Conservation (phyloP, 2,797 vertebrate species). For the Gymnothorax reevesii region DNA sequence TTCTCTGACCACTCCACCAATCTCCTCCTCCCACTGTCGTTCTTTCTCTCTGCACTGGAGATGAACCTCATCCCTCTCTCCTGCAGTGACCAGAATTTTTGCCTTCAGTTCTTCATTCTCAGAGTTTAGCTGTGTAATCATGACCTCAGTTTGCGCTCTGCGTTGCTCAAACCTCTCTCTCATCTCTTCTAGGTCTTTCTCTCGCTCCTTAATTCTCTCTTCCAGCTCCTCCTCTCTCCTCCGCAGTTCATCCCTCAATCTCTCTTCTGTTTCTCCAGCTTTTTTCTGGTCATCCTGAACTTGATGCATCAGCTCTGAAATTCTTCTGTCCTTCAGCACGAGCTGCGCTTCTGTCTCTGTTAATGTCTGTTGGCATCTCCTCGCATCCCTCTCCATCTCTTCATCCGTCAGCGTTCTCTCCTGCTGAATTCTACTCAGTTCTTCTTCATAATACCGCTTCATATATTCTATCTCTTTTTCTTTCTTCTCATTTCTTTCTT, state of each 20-base stretch:
- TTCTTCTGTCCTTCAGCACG: neutral
- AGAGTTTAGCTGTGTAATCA: constrained; percentile 18
- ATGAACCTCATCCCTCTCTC: constrained; percentile 41
- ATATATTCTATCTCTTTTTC: no score
- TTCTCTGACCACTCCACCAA: no score
- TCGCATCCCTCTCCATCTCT: constrained; percentile 15
- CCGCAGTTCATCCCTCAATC: neutral
- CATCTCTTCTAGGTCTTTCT: constrained; percentile 32
- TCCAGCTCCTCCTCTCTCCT: neutral
- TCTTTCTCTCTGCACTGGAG: no score
- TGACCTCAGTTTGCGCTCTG: constrained; percentile 34
- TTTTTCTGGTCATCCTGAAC: constrained; percentile 34
- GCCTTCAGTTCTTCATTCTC: constrained; percentile 47
- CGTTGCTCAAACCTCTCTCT: neutral
- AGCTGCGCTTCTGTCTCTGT: neutral
- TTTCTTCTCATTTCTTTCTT: constrained; percentile 31
- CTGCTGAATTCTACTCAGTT: neutral
- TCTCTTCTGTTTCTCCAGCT: constrained; percentile 43
- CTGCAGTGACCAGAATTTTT: constrained; percentile 43
- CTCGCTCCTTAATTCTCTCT: constrained; percentile 39
- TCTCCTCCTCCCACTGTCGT: no score
- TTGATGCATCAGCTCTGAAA: constrained; percentile 3
- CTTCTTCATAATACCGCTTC: no score
- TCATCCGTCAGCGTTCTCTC: neutral
- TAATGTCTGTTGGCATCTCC: neutral